A percentile compares a stretch with the other conserved stretches of the same genome.
Evolutionary conservation across 2,113 vertebrate species (phyloP).

Genomic region (Riparia riparia): DNA sequence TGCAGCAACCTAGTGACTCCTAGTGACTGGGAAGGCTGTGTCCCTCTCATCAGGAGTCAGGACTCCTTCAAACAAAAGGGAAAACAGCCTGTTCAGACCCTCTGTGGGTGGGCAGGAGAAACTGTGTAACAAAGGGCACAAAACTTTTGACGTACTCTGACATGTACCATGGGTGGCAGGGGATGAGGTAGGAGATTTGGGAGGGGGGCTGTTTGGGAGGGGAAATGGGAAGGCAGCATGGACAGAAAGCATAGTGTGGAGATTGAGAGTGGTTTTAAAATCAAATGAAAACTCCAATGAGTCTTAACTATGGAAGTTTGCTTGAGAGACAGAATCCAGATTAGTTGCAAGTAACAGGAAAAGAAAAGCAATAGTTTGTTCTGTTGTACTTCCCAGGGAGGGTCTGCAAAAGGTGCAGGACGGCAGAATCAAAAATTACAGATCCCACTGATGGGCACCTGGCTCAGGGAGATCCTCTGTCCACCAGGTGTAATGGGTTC

Average conservation of each 20-base stretch:
- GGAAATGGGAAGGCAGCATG: neutral
- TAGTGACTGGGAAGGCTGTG: neutral
- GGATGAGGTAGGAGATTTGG: neutral
- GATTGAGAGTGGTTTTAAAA: slow-evolving; percentile 15
- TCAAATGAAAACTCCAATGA: neutral
- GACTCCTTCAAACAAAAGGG: neutral
- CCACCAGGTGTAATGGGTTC: neutral
- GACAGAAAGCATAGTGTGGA: neutral
- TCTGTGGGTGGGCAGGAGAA: neutral
- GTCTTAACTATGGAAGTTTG: slow-evolving; percentile 9
- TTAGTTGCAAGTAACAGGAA: slow-evolving; percentile 5
- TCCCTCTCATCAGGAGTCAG: neutral
- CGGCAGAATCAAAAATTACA: neutral
- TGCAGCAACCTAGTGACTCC: neutral
- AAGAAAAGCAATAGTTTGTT: slow-evolving; percentile 18
- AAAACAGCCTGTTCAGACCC: neutral
- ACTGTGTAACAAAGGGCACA: neutral
- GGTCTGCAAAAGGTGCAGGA: neutral
- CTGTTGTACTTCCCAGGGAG: neutral
- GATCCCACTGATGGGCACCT: neutral
- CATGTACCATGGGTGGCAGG: neutral
- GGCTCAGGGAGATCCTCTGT: neutral
- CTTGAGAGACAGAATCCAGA: slow-evolving; percentile 16
- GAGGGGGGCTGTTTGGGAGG: neutral
- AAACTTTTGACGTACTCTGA: neutral